Percentiles rank a stretch among this genome's conserved stretches.
Conservation (phyloP, 92 coral and sea anemone species). For the Epizoanthus rinbou region DNA sequence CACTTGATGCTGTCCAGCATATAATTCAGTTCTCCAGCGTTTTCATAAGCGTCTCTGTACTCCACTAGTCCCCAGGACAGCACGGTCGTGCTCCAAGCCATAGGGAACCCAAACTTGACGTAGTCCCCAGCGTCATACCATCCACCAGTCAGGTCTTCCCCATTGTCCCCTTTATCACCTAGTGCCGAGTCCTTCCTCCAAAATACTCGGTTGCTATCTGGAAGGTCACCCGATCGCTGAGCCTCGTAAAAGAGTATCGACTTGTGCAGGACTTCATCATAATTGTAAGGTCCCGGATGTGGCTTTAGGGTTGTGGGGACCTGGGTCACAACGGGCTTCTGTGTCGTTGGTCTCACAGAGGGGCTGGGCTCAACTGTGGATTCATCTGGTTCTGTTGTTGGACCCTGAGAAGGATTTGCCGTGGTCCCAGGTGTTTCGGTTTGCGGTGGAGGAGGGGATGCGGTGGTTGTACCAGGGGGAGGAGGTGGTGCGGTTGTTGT, state of each 20-base stretch:
- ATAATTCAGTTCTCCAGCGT: constrained; percentile 74
- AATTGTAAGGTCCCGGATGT: constrained; percentile 50
- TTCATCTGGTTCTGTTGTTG: background rate
- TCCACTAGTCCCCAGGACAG: constrained; percentile 89
- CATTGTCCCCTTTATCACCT: constrained; percentile 63
- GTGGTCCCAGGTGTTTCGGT: background rate
- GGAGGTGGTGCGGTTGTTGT: background rate
- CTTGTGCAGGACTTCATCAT: constrained; percentile 71
- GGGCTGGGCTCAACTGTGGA: no score
- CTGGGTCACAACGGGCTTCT: no score
- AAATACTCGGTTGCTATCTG: constrained; percentile 73
- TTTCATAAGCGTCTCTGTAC: constrained; percentile 70
- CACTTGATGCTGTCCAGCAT: constrained; percentile 77
- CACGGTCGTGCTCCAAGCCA: constrained; percentile 88
- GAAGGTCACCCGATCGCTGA: constrained; percentile 93
- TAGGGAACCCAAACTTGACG: constrained; percentile 95
- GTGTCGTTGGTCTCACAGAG: no score
- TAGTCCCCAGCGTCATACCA: constrained; percentile 97
- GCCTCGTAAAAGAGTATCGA: constrained; percentile 95
- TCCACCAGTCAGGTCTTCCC: constrained; percentile 90
- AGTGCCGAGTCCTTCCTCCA: constrained; percentile 95
- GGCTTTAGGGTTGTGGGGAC: constrained; percentile 3
- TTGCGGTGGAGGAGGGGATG: background rate
- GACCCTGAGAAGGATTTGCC: constrained; percentile 5
- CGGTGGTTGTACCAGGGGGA: constrained; percentile 30